Conservation (phyloP, 2,797 vertebrate species). For the Toxotes lorentzi region DNA sequence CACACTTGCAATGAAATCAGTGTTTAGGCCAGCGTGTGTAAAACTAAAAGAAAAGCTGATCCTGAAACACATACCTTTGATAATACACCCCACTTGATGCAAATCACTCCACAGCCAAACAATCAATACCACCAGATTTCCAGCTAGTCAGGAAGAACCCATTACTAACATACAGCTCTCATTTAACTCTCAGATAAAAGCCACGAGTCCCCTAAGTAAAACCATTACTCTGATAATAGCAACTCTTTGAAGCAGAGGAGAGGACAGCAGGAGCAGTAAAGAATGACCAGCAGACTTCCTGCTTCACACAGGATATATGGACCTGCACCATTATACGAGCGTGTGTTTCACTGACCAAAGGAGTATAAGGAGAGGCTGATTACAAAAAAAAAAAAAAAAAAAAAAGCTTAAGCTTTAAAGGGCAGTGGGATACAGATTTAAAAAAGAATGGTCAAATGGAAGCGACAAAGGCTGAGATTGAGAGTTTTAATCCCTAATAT, state of each 20-base stretch:
- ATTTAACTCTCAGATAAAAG: constrained; percentile 70
- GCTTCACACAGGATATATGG: constrained; percentile 50
- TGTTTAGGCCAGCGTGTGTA: background rate
- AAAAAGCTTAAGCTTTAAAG: background rate
- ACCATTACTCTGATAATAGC: constrained; percentile 66
- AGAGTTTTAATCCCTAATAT: background rate
- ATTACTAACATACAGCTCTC: constrained; percentile 50
- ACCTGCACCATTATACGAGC: constrained; percentile 8
- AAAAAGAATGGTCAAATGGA: background rate
- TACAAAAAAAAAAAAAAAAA: too few relatives aligned
- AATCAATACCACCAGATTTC: constrained; percentile 1
- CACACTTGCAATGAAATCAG: background rate
- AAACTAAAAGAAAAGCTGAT: background rate
- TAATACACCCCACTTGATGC: background rate
- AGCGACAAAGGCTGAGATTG: too few relatives aligned
- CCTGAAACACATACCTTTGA: background rate
- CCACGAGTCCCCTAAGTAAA: constrained; percentile 46
- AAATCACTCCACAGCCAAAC: background rate
- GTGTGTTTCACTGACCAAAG: constrained; percentile 20
- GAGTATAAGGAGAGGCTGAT: background rate
- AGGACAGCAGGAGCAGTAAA: constrained; percentile 70
- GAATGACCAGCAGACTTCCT: constrained; percentile 71
- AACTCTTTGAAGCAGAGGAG: constrained; percentile 77
- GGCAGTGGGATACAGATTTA: background rate
- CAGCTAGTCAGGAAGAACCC: constrained; percentile 10